phyloP scores from a whole-genome alignment of 2,888 invertebrate species.

The Cephus sareptanus region DNA sequence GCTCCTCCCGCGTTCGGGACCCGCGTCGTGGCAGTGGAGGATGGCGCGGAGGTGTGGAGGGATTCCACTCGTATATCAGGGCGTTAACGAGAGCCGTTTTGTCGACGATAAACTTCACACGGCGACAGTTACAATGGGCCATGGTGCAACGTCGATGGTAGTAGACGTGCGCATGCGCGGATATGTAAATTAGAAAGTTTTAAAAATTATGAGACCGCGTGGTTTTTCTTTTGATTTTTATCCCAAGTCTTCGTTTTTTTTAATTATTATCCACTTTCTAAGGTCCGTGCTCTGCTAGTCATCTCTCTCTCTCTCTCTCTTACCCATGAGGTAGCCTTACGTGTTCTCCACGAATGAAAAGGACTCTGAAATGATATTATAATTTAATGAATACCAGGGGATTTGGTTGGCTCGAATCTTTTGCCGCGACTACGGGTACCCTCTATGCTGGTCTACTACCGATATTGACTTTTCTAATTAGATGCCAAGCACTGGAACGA shows the following conservation, averaged over 20 bases:
- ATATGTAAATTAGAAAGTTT: background rate
- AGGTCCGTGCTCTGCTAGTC: background rate
- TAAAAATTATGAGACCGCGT: background rate
- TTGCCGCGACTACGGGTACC: background rate
- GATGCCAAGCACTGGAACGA: constrained; percentile 40
- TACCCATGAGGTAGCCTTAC: background rate
- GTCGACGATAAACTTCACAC: constrained; percentile 53
- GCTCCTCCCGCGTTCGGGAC: constrained; percentile 50
- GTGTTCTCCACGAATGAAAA: background rate
- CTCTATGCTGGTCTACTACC: constrained; percentile 24
- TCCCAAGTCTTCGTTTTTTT: too few relatives aligned
- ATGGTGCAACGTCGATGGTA: background rate
- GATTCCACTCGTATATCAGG: constrained; percentile 45
- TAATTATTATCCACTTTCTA: background rate
- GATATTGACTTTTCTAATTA: constrained; percentile 55
- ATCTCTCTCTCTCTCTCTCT: background rate
- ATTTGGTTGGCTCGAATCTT: constrained; percentile 16
- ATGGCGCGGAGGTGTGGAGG: background rate
- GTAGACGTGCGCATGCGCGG: background rate
- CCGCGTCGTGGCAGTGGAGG: background rate
- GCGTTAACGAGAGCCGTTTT: constrained; percentile 60
- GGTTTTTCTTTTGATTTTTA: background rate
- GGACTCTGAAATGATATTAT: constrained; percentile 33
- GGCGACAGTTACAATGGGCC: background rate
- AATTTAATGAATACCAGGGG: constrained; percentile 46